Conservation (phyloP, 2,888 invertebrate species). For the Harmothoe impar region DNA sequence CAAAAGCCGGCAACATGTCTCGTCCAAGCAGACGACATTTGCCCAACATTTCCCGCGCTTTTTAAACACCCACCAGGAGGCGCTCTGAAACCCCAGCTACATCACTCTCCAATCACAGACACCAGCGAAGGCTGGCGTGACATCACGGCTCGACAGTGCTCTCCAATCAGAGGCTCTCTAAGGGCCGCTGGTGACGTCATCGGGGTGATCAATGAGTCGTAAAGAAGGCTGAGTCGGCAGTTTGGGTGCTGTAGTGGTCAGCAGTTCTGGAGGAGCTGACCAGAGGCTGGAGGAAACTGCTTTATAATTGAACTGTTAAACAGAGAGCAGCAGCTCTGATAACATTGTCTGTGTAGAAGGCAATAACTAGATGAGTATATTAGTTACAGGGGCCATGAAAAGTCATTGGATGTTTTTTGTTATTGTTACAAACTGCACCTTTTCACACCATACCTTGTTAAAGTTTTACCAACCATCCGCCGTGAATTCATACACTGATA, state of each 20-base stretch:
- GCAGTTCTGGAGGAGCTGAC: not conserved
- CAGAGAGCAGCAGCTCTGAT: too few relatives aligned
- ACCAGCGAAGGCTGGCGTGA: not conserved
- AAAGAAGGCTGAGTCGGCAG: not conserved
- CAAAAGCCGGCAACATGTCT: not conserved
- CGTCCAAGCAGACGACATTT: not conserved
- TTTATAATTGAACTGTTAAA: too few relatives aligned
- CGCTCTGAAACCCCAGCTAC: not conserved
- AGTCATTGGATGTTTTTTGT: too few relatives aligned
- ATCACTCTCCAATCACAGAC: constrained; percentile 30
- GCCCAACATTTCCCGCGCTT: not conserved
- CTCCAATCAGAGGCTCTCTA: not conserved
- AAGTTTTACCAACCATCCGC: too few relatives aligned
- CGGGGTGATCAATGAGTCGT: not conserved
- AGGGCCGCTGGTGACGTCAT: not conserved
- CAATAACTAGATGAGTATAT: too few relatives aligned
- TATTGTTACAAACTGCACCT: too few relatives aligned
- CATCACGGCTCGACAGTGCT: not conserved
- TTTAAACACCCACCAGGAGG: not conserved
- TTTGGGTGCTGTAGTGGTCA: not conserved
- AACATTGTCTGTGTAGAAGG: too few relatives aligned
- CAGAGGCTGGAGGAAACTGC: too few relatives aligned
- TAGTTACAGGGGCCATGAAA: too few relatives aligned
- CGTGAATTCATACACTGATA: too few relatives aligned
- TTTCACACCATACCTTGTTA: too few relatives aligned